These are phyloP conservation scores for Drosophila eugracilis DNA, from an alignment of 1,140 invertebrate species.

Conservation along the genomic window DNA sequence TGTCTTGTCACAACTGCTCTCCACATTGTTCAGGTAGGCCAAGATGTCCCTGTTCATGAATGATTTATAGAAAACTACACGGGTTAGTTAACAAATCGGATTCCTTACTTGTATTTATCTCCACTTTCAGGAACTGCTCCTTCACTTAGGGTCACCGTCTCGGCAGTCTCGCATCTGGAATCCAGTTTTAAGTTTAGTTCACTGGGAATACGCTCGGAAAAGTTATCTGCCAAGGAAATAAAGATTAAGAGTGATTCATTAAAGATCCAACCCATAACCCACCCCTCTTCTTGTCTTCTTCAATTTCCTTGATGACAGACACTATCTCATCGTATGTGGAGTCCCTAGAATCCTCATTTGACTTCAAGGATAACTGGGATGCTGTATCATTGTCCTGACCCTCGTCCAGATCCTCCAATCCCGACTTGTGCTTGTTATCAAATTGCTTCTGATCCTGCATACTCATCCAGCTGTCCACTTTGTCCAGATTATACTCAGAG, in stretches of 20 bases:
- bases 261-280: too few species aligned
- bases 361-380: slow-evolving; percentile 69
- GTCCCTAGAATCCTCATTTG: slow-evolving; percentile 73
- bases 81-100: too few species aligned
- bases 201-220: slow-evolving; percentile 63
- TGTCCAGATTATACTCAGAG: slow-evolving; percentile 83
- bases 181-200: slow-evolving; percentile 72
- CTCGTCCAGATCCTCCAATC: slow-evolving; percentile 52
- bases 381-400: slow-evolving; percentile 53
- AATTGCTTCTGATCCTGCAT: slow-evolving; percentile 74
- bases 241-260: neutral
- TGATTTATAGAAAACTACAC: neutral
- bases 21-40: slow-evolving; percentile 82
- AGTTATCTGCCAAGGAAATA: slow-evolving; percentile 56
- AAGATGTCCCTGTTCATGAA: slow-evolving; percentile 70
- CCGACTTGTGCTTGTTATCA: slow-evolving; percentile 60
- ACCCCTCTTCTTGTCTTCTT: slow-evolving; percentile 82
- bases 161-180: slow-evolving; percentile 56
- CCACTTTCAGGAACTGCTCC: slow-evolving; percentile 57
- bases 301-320: slow-evolving; percentile 84
- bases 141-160: slow-evolving; percentile 50
- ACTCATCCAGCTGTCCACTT: slow-evolving; percentile 84
- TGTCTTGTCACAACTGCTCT: slow-evolving; percentile 82
- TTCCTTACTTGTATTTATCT: slow-evolving; percentile 79
- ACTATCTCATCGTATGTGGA: slow-evolving; percentile 84